A percentile compares a stretch with the other conserved stretches of the same genome.
Conservation (phyloP, 2,797 vertebrate genomes). For the Acanthornis magna region DNA sequence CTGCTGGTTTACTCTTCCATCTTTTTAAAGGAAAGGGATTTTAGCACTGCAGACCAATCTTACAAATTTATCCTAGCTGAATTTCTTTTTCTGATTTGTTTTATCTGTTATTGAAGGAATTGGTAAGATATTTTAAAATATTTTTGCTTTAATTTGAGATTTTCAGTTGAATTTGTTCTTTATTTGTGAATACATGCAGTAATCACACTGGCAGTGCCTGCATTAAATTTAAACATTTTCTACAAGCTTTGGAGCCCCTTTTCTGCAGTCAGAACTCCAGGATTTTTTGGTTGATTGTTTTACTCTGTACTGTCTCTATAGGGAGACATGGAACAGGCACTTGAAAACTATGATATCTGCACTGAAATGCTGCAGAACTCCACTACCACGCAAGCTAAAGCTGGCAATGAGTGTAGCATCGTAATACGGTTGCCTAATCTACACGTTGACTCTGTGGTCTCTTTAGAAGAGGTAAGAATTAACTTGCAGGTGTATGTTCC, state of each 20-base stretch:
- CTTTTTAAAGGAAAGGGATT: not conserved
- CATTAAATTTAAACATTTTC: not conserved
- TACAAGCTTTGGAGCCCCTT: not conserved
- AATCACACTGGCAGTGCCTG: not conserved
- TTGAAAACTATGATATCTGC: conserved; percentile 95
- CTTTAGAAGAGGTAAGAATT: conserved; percentile 88
- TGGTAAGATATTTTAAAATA: not conserved
- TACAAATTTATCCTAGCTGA: not conserved
- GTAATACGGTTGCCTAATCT: conserved; percentile 89
- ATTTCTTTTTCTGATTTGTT: not conserved
- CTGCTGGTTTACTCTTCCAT: not conserved
- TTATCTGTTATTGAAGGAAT: not conserved
- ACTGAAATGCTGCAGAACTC: conserved; percentile 86
- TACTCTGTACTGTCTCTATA: conserved; percentile 41
- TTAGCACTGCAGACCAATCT: not conserved
- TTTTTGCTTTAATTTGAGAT: not conserved
- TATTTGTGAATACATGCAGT: not conserved
- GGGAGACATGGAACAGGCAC: conserved; percentile 96
- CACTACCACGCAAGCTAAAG: conserved; percentile 29
- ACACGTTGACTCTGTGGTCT: conserved; percentile 85
- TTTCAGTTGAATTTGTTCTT: not conserved
- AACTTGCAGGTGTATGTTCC: not conserved
- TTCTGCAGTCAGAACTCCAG: not conserved
- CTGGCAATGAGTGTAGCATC: conserved; percentile 67
- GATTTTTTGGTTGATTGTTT: not conserved